Evolutionary conservation across 1,140 invertebrate species (phyloP).

Genomic region (Drosophila melanica): DNA sequence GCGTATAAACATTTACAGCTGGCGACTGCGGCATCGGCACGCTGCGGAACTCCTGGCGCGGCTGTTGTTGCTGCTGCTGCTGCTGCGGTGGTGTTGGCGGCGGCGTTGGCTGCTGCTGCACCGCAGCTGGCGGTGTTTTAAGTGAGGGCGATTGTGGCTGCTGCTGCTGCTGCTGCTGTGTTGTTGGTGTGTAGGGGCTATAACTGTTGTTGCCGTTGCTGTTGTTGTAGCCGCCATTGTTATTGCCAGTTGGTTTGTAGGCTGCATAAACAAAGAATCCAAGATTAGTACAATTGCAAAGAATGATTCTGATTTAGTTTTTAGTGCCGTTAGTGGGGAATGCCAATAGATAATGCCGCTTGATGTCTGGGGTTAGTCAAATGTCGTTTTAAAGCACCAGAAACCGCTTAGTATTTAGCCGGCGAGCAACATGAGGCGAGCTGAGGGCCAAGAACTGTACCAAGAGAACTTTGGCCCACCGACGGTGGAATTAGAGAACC

Average conservation of each 20-base stretch:
- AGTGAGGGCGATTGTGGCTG: conserved; percentile 36
- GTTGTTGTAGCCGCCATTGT: conserved; percentile 38
- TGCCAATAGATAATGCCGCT: conserved; percentile 42
- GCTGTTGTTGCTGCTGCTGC: conserved; percentile 20
- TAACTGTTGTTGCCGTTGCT: conserved; percentile 19
- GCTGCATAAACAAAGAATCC: conserved; percentile 32
- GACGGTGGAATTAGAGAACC: conserved; percentile 26
- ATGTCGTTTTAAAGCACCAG: conserved; percentile 73
- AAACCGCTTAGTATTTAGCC: conserved; percentile 76
- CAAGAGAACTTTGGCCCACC: conserved; percentile 33
- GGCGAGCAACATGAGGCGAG: conserved; percentile 58
- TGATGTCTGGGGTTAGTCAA: conserved; percentile 50
- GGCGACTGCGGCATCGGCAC: conserved; percentile 73
- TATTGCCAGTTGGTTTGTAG: conserved; percentile 54
- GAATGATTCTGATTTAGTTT: background rate
- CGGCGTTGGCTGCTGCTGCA: conserved; percentile 45
- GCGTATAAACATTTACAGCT: conserved; percentile 70
- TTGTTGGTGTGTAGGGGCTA: conserved; percentile 33
- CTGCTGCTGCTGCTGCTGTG: conserved; percentile 39
- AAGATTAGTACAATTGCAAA: background rate
- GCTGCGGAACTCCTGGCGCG: conserved; percentile 72
- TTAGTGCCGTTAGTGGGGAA: conserved; percentile 72
- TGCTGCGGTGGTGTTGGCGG: conserved; percentile 55
- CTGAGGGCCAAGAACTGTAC: conserved; percentile 43
- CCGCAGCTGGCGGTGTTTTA: conserved; percentile 31